These are phyloP conservation scores for Lonchura striata DNA, from an alignment of 2,113 vertebrate species.

Conservation along the genomic window DNA sequence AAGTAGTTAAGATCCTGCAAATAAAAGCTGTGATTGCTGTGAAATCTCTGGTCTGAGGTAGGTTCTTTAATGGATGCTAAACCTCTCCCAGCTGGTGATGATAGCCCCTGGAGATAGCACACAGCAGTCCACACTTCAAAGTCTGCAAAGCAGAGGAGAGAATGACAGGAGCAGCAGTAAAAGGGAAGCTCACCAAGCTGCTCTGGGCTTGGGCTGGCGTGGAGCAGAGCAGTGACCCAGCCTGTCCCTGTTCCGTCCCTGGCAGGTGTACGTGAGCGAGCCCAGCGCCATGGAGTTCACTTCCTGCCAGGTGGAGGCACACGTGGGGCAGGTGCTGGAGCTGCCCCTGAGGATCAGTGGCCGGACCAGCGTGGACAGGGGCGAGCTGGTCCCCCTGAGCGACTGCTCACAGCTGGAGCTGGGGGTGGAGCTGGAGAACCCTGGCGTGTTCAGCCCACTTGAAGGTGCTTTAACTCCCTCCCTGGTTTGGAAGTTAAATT, in stretches of 20 bases:
- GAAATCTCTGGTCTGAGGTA: background rate
- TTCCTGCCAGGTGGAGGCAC: slow-evolving; percentile 84
- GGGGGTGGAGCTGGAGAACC: slow-evolving; percentile 83
- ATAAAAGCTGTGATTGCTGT: background rate
- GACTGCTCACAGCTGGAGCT: slow-evolving; percentile 94
- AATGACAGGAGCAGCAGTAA: background rate
- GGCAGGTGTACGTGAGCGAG: slow-evolving; percentile 89
- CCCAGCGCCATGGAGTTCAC: slow-evolving; percentile 90
- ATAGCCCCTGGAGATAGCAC: background rate
- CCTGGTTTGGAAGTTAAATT: background rate
- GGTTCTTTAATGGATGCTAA: background rate
- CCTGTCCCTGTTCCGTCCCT: background rate
- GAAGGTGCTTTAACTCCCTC: slow-evolving; percentile 74
- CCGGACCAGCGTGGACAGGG: slow-evolving; percentile 63
- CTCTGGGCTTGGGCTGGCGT: background rate
- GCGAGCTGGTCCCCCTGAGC: slow-evolving; percentile 78
- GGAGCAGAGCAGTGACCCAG: background rate
- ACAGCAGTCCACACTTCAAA: background rate
- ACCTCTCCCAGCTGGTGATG: background rate
- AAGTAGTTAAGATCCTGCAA: background rate
- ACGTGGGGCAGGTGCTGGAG: slow-evolving; percentile 81
- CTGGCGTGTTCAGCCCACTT: slow-evolving; percentile 79
- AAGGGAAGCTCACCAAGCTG: background rate
- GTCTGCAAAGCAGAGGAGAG: background rate
- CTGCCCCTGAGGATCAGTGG: slow-evolving; percentile 88